These are phyloP conservation scores for Magallana angulata DNA, from an alignment of 1,140 invertebrate species.

Conservation along the genomic window DNA sequence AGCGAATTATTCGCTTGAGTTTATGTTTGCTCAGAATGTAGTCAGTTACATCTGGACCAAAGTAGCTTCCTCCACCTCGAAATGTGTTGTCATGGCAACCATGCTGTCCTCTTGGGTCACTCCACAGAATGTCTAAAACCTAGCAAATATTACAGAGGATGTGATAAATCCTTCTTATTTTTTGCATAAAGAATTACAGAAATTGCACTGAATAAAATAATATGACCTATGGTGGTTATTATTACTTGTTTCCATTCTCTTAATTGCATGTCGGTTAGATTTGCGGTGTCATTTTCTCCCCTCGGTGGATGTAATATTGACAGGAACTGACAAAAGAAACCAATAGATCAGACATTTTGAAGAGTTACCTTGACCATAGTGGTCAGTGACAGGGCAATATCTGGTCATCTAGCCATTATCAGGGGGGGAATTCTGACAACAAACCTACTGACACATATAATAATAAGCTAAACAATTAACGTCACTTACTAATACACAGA, in stretches of 20 bases:
- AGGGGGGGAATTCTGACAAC: too few species aligned
- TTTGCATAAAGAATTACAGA: not conserved
- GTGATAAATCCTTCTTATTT: too few species aligned
- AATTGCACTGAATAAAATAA: too few species aligned
- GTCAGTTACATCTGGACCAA: slow-evolving; percentile 92
- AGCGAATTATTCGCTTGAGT: slow-evolving; percentile 88
- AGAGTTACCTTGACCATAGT: too few species aligned
- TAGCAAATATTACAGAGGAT: slow-evolving; percentile 75
- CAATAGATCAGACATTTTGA: not conserved
- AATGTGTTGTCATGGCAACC: slow-evolving; percentile 90
- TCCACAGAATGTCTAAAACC: slow-evolving; percentile 95
- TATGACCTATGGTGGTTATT: not conserved
- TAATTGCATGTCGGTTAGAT: slow-evolving; percentile 59
- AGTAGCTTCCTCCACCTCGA: slow-evolving; percentile 93
- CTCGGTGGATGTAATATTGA: slow-evolving; percentile 88
- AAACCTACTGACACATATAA: too few species aligned
- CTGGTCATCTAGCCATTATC: too few species aligned
- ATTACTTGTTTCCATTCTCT: slow-evolving; percentile 83
- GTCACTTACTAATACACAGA: too few species aligned
- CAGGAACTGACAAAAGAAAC: slow-evolving; percentile 85
- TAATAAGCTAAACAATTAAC: too few species aligned
- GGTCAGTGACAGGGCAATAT: too few species aligned
- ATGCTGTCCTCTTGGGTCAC: slow-evolving; percentile 87
- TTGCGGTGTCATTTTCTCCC: slow-evolving; percentile 55
- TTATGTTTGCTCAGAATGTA: slow-evolving; percentile 88